Evolutionary conservation across 2,888 invertebrate genomes (phyloP).

Genomic region (Thereva nobilitata): DNA sequence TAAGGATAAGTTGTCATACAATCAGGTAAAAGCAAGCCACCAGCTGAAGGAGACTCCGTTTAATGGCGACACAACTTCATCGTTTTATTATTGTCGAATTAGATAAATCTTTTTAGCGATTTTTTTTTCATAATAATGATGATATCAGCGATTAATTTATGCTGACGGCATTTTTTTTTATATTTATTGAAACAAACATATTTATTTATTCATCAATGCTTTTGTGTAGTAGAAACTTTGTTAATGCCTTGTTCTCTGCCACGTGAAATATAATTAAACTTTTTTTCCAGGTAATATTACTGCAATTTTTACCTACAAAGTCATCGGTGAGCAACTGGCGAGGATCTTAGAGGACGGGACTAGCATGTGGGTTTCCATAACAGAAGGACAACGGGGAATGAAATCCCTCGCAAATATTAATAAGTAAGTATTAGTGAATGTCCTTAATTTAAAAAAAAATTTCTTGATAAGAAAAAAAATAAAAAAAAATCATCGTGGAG

Average conservation of each 20-base stretch:
- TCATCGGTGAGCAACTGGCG: conserved; percentile 76
- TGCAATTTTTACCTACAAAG: conserved; percentile 79
- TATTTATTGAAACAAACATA: too few species aligned
- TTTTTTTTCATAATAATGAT: too few species aligned
- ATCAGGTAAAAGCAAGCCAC: too few species aligned
- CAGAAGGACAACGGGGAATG: conserved; percentile 65
- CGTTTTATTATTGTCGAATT: too few species aligned
- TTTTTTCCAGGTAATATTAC: conserved; percentile 72
- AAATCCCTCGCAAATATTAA: conserved; percentile 72
- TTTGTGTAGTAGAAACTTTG: too few species aligned
- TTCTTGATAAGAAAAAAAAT: conserved; percentile 1
- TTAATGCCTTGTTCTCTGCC: not conserved
- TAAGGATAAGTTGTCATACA: too few species aligned
- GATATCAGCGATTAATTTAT: too few species aligned
- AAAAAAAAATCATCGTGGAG: conserved; percentile 33
- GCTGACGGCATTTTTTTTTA: too few species aligned
- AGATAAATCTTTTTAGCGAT: too few species aligned
- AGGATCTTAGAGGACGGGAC: conserved; percentile 71
- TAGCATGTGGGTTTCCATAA: conserved; percentile 70
- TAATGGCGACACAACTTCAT: too few species aligned
- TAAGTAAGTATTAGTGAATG: conserved; percentile 61
- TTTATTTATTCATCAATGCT: too few species aligned
- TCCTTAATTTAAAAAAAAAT: not conserved
- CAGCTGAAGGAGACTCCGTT: too few species aligned
- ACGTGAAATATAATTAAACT: not conserved